Evolutionary conservation across 1,140 invertebrate genomes (phyloP).

Genomic region (Plodia interpunctella): DNA sequence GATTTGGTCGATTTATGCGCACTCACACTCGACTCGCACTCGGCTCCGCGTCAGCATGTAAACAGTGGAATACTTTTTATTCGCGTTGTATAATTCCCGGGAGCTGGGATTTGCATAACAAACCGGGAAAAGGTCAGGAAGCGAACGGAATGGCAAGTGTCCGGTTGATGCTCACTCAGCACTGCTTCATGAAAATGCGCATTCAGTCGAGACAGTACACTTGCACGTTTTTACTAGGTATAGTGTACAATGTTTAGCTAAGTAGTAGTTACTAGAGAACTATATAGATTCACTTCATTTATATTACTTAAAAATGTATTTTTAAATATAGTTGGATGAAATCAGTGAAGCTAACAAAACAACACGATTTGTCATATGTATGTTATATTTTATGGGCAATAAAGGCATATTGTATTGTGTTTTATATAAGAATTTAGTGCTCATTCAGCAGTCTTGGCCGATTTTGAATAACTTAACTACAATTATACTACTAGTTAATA

Average conservation of each 20-base stretch:
- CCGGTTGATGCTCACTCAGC: conserved; percentile 68
- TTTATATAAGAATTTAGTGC: too few relatives aligned
- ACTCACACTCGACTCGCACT: conserved; percentile 57
- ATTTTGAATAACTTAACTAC: too few relatives aligned
- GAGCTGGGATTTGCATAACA: conserved; percentile 68
- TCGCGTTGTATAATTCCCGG: conserved; percentile 68
- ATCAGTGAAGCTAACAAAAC: too few relatives aligned
- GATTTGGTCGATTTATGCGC: conserved; percentile 55
- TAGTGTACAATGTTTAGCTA: not conserved
- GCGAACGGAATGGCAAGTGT: conserved; percentile 70
- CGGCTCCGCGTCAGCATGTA: conserved; percentile 64
- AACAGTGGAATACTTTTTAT: conserved; percentile 74
- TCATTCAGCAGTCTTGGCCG: too few relatives aligned
- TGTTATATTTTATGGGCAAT: too few relatives aligned
- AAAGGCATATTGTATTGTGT: too few relatives aligned
- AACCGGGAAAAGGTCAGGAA: conserved; percentile 75
- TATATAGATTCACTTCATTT: too few relatives aligned
- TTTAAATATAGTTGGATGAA: too few relatives aligned
- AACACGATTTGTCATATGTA: too few relatives aligned
- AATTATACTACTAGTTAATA: too few relatives aligned
- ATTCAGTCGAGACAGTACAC: conserved; percentile 26
- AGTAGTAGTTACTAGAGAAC: too few relatives aligned
- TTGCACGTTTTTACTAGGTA: conserved; percentile 10
- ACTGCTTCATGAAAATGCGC: conserved; percentile 35
- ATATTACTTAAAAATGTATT: too few relatives aligned